Conservation (phyloP, 2,797 vertebrate species). For the Macrochelys suwanniensis region DNA sequence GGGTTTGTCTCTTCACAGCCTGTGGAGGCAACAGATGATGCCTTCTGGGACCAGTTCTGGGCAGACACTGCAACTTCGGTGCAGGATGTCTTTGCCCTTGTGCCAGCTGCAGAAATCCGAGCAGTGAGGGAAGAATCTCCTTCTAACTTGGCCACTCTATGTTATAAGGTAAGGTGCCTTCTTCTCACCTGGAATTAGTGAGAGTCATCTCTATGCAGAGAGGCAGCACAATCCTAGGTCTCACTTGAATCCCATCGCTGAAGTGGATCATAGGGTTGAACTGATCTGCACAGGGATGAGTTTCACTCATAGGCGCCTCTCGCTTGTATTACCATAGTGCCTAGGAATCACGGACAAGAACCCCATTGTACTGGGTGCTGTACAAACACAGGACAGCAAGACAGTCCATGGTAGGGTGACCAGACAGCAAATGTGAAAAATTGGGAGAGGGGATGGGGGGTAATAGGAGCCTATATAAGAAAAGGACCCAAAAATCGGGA, state of each 20-base stretch:
- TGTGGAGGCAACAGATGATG: slow-evolving; percentile 96
- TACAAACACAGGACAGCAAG: neutral
- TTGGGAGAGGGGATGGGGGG: too few species aligned
- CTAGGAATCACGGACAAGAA: neutral
- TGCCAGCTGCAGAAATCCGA: slow-evolving; percentile 97
- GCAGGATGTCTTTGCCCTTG: slow-evolving; percentile 97
- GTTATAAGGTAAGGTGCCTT: slow-evolving; percentile 90
- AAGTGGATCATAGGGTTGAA: neutral
- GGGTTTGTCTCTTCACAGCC: slow-evolving; percentile 82
- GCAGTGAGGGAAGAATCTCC: slow-evolving; percentile 97
- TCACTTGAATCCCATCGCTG: neutral
- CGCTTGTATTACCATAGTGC: neutral
- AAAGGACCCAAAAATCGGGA: too few species aligned
- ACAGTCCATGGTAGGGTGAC: neutral
- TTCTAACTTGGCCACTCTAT: slow-evolving; percentile 97
- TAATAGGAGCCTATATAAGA: too few species aligned
- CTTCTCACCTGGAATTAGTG: neutral
- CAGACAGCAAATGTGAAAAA: too few species aligned
- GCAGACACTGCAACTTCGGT: slow-evolving; percentile 94
- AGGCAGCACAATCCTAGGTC: neutral
- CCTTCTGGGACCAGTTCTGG: slow-evolving; percentile 99
- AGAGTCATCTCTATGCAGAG: too few species aligned
- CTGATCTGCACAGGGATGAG: neutral
- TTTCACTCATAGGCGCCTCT: neutral
- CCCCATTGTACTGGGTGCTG: neutral